Percentiles rank a stretch among this genome's conserved stretches.
Conservation (phyloP, 2,797 vertebrate species). For the Typhlichthys eigenmanni region DNA sequence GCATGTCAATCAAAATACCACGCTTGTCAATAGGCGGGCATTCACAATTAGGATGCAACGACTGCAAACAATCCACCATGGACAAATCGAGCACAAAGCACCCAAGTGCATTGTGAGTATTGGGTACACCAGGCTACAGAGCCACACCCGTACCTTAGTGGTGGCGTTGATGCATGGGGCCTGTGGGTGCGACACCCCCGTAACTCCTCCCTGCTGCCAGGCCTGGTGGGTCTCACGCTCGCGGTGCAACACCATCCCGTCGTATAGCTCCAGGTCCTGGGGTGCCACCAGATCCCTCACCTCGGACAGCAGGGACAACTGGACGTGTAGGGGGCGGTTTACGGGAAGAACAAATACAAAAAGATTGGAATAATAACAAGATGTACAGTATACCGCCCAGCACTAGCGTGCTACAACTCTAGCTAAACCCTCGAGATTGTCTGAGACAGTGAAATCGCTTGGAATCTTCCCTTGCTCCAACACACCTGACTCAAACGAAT, state of each 20-base stretch:
- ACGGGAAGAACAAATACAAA: no score
- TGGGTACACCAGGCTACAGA: constrained; percentile 52
- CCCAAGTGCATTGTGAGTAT: no score
- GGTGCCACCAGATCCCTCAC: constrained; percentile 83
- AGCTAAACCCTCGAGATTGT: no score
- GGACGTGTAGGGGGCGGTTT: constrained; percentile 4
- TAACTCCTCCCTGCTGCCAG: constrained; percentile 69
- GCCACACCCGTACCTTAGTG: constrained; percentile 72
- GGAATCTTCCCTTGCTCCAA: no score
- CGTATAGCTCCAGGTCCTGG: constrained; percentile 87
- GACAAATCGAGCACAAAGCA: no score
- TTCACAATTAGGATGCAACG: no score
- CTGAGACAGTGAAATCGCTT: no score
- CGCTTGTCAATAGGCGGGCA: no score
- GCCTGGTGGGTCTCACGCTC: constrained; percentile 89
- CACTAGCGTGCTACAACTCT: no score
- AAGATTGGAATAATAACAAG: not conserved
- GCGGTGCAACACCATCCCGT: constrained; percentile 85
- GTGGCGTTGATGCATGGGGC: constrained; percentile 70
- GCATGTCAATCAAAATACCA: no score
- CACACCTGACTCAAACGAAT: no score
- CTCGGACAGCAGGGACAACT: constrained; percentile 92
- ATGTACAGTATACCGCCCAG: not conserved
- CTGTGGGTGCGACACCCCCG: constrained; percentile 66
- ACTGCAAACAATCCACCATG: no score